Evolutionary conservation across 2,113 vertebrate species (phyloP).

Genomic region (Solenodon paradoxus): DNA sequence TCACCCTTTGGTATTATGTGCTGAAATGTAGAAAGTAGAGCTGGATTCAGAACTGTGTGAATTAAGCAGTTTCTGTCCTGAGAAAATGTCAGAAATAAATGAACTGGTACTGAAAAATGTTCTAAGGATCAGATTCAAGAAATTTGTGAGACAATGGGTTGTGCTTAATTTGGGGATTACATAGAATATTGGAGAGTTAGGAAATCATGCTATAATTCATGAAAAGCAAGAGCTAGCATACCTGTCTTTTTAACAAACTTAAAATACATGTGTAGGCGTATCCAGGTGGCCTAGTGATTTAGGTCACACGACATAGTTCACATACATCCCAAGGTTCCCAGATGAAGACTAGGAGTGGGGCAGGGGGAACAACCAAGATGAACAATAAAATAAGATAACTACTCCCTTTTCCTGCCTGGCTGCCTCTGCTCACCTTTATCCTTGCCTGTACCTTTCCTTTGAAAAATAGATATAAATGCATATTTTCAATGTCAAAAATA

Average conservation of each 20-base stretch:
- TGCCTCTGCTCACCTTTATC: too few species aligned
- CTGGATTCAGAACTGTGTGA: background rate
- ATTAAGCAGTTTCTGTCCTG: background rate
- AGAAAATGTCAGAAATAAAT: background rate
- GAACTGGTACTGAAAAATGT: background rate
- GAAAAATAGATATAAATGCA: background rate
- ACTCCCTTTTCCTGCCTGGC: too few species aligned
- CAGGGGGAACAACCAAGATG: too few species aligned
- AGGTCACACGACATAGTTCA: too few species aligned
- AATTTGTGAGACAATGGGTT: background rate
- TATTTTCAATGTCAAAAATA: background rate
- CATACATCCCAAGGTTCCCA: too few species aligned
- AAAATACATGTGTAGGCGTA: background rate
- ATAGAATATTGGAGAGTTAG: background rate
- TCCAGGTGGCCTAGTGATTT: too few species aligned
- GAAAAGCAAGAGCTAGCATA: background rate
- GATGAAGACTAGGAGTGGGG: too few species aligned
- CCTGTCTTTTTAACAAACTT: background rate
- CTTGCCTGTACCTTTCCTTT: too few species aligned
- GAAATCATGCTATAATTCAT: background rate
- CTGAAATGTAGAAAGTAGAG: background rate
- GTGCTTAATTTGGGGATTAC: background rate
- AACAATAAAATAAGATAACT: too few species aligned
- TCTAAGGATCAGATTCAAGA: background rate
- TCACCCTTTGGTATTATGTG: slow-evolving; percentile 12